Base-by-base conservation (phyloP, 2,797 vertebrate species). In the Syndactyla subalaris region DNA sequence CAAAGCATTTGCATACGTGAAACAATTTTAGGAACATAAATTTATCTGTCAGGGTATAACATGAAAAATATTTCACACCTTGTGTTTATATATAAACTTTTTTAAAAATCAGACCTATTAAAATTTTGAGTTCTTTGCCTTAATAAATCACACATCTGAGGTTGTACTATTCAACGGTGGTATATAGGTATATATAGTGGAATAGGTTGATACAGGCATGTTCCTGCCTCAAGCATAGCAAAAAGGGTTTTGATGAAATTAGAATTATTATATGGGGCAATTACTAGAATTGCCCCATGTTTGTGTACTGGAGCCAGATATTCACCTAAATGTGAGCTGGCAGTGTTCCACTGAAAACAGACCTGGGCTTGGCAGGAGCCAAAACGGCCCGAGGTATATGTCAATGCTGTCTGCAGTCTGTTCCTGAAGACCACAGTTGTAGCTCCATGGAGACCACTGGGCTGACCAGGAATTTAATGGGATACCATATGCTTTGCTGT, bases 401-500 rank as follows among this genome's bases (percentile, higher is more conserved):
- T 92, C 70, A 67, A 0, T 71, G 70, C 61, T 85, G 72, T 79
- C 82, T 91, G 83, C 85, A 78, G 19, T 78, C 71, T 92, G 70
- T 62, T 81, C 26, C 9, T 5, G 73, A 55, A 92, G 66, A 78
- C 73, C 62, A 45, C 75, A 70, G n/a, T 20, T 82, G 59, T 49
- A 88, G 73, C 76, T 94, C 87, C 76, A 46, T 13, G 13, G 95
- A 86, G 76, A 77, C 52, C 45, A 70, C 59, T 79, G 61, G 63
- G 59, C 59, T 78, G 87, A 86, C 63, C 73, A 84, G 76, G 84
- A 96, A 72, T 94, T 92, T 77, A 49, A 0, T 78, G 73, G 58
- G 43, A 70, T 88, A 62, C 91, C 82, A 73, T 93, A 82, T 88
- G 91, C 59, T 92, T 79, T 92, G 38, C 82, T 88, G 52, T 81